Evolutionary conservation across 2,888 invertebrate genomes (phyloP).

Genomic region (Carcina quercana): DNA sequence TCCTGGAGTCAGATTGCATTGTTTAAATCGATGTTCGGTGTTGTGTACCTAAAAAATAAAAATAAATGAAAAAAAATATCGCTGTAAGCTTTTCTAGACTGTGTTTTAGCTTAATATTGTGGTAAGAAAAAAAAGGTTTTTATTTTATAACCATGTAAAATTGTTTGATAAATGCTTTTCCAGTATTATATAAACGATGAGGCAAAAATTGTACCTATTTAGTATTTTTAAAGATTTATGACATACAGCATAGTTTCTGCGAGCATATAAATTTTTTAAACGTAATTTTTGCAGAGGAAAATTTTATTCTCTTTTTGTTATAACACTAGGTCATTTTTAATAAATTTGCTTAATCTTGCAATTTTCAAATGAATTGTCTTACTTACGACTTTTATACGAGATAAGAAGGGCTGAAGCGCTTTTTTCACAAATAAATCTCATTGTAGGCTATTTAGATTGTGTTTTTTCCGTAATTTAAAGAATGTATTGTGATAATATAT

Average conservation of each 20-base stretch:
- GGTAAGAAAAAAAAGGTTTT: slow-evolving; percentile 12
- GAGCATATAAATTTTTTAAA: too few species aligned
- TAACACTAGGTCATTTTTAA: too few species aligned
- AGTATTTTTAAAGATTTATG: too few species aligned
- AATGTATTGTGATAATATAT: slow-evolving; percentile 22
- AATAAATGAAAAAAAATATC: slow-evolving; percentile 24
- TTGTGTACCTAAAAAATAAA: slow-evolving; percentile 32
- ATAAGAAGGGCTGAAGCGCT: slow-evolving; percentile 14
- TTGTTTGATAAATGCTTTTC: slow-evolving; percentile 20
- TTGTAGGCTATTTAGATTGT: slow-evolving; percentile 13
- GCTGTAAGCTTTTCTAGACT: slow-evolving; percentile 46
- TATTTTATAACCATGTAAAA: not conserved
- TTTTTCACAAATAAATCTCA: slow-evolving; percentile 20
- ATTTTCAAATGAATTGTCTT: too few species aligned
- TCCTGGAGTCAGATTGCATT: too few species aligned
- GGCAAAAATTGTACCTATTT: slow-evolving; percentile 26
- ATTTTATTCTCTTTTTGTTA: too few species aligned
- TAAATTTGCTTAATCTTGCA: too few species aligned
- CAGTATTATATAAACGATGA: slow-evolving; percentile 60
- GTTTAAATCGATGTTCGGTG: slow-evolving; percentile 28
- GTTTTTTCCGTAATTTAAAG: slow-evolving; percentile 15
- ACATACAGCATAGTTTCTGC: too few species aligned
- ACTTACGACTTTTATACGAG: slow-evolving; percentile 12
- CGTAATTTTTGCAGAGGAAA: too few species aligned
- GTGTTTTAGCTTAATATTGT: slow-evolving; percentile 36